Evolutionary conservation across 2,888 invertebrate species (phyloP).

Genomic region (Callyntrura guangdongensis): DNA sequence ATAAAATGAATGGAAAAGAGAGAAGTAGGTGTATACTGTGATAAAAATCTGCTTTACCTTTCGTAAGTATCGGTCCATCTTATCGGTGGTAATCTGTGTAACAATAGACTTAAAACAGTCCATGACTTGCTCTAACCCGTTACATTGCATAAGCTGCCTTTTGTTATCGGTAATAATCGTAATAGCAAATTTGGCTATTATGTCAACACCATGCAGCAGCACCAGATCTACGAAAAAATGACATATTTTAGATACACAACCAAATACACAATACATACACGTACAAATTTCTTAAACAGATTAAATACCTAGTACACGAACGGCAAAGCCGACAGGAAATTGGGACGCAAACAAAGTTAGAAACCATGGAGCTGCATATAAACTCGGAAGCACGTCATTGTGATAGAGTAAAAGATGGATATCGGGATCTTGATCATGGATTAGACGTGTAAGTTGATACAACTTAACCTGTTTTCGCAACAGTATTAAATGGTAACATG

Average conservation of each 20-base stretch:
- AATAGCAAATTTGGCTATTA: conserved; percentile 95
- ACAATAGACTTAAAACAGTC: conserved; percentile 94
- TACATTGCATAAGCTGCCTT: conserved; percentile 93
- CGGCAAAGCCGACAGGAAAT: conserved; percentile 98
- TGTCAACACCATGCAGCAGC: conserved; percentile 95
- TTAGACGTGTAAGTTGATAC: conserved; percentile 96
- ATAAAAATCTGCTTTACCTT: conserved; percentile 88
- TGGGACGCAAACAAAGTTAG: conserved; percentile 98
- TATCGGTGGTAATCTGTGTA: conserved; percentile 86
- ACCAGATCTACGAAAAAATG: conserved; percentile 94
- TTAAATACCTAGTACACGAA: conserved; percentile 94
- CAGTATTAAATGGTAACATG: too few relatives aligned
- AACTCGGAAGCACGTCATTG: conserved; percentile 96
- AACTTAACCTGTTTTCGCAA: conserved; percentile 88
- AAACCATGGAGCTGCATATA: conserved; percentile 99
- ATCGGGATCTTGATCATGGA: conserved; percentile 95
- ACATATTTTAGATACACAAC: neutral
- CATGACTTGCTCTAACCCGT: conserved; percentile 97
- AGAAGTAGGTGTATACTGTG: neutral
- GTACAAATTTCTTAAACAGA: too few relatives aligned
- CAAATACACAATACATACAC: neutral
- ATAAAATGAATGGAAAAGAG: neutral
- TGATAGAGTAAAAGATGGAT: conserved; percentile 92
- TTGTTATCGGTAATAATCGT: conserved; percentile 94
- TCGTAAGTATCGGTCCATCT: conserved; percentile 94